phyloP scores from a whole-genome alignment of 2,797 vertebrate genomes.

The Melanotaenia nigrans region DNA sequence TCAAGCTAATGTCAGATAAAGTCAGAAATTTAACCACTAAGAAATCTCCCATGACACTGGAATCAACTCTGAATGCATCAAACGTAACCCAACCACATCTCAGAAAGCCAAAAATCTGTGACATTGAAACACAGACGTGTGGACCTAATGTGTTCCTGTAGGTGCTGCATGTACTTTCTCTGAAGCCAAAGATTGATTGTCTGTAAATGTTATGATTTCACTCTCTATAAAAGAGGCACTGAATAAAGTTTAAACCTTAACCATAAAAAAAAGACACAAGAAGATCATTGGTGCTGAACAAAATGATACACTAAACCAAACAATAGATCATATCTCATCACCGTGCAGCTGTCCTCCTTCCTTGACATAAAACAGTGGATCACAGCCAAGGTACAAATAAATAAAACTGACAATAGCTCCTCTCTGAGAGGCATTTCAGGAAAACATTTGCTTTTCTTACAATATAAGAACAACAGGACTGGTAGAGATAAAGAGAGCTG shows the following conservation, averaged over 20 bases:
- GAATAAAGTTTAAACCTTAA: conserved; percentile 38
- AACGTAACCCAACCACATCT: conserved; percentile 32
- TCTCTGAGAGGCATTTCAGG: conserved; percentile 51
- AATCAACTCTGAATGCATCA: conserved; percentile 41
- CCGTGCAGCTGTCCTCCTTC: conserved; percentile 50
- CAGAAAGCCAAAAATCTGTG: conserved; percentile 6
- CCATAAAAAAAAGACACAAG: conserved; percentile 25
- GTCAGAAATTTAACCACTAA: conserved; percentile 32
- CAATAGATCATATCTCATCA: conserved; percentile 53
- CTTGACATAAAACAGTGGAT: conserved; percentile 32
- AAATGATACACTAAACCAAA: conserved; percentile 64
- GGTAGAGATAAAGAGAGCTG: conserved; percentile 31
- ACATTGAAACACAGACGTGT: conserved; percentile 23
- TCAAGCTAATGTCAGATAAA: conserved; percentile 53
- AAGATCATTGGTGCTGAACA: conserved; percentile 54
- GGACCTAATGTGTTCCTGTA: conserved; percentile 22
- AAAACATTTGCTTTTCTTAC: conserved; percentile 64
- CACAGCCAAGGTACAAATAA: conserved; percentile 56
- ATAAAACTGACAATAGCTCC: conserved; percentile 58
- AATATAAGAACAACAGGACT: conserved; percentile 46
- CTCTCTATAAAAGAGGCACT: conserved; percentile 27
- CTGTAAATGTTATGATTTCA: conserved; percentile 7
- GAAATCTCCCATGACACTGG: conserved; percentile 37
- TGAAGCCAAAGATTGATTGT: conserved; percentile 33
- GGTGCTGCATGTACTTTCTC: conserved; percentile 24